These are phyloP conservation scores for Xenopus laevis DNA, from an alignment of 2,113 vertebrate genomes.

Conservation along the genomic window DNA sequence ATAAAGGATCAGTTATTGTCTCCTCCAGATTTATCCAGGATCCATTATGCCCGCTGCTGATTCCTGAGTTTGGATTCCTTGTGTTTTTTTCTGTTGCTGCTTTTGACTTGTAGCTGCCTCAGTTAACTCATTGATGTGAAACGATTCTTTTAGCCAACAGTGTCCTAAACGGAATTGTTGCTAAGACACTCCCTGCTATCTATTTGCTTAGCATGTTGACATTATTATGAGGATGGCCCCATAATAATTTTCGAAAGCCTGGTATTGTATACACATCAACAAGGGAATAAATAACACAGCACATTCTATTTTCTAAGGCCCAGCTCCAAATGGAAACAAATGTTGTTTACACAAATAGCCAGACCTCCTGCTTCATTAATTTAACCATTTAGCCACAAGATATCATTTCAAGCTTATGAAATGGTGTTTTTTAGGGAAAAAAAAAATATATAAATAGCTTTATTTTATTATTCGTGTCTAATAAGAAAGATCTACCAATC, in stretches of 20 bases:
- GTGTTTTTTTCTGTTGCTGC: too few relatives aligned
- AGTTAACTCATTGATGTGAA: too few relatives aligned
- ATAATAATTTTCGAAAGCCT: constrained; percentile 26
- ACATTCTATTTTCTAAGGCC: constrained; percentile 32
- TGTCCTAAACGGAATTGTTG: constrained; percentile 18
- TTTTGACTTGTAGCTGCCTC: too few relatives aligned
- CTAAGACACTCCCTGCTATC: constrained; percentile 37
- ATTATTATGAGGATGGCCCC: constrained; percentile 23
- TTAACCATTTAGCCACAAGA: constrained; percentile 10
- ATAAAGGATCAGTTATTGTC: too few relatives aligned
- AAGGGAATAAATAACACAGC: constrained; percentile 30
- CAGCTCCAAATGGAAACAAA: constrained; percentile 25
- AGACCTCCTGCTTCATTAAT: constrained; percentile 6
- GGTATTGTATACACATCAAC: constrained; percentile 39
- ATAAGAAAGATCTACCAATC: too few relatives aligned
- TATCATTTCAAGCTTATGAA: too few relatives aligned
- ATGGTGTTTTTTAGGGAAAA: too few relatives aligned
- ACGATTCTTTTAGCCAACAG: neutral
- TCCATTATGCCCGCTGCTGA: too few relatives aligned
- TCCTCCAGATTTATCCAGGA: too few relatives aligned
- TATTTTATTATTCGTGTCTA: too few relatives aligned
- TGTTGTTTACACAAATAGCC: constrained; percentile 31
- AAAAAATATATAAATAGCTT: too few relatives aligned
- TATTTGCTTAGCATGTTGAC: constrained; percentile 30
- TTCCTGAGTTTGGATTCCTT: too few relatives aligned